These are phyloP conservation scores for Manis pentadactyla DNA, from an alignment of 2,797 vertebrate species.

Conservation along the genomic window DNA sequence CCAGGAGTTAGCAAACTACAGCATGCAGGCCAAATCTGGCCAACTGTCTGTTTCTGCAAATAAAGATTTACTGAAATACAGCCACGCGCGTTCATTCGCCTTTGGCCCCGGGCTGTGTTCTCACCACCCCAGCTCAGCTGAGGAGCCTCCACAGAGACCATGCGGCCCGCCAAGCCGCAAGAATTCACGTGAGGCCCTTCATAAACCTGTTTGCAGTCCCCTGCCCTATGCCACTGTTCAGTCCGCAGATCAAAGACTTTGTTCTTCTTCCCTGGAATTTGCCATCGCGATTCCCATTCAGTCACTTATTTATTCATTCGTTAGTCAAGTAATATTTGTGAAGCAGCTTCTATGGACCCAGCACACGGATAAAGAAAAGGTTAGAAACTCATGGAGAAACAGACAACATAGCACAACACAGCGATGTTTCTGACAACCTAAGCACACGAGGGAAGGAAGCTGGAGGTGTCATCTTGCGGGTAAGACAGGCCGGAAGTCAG, in stretches of 20 bases:
- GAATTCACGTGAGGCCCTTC: neutral
- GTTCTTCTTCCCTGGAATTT: neutral
- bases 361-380: neutral
- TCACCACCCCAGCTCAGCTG: neutral
- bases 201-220: neutral
- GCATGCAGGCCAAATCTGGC: neutral
- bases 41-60: neutral
- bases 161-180: neutral
- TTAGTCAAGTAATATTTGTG: neutral
- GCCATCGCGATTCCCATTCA: neutral
- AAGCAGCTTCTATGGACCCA: neutral
- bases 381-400: neutral
- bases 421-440: neutral
- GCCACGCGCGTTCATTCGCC: neutral
- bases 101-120: neutral
- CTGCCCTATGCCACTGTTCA: neutral
- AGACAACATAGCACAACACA: neutral
- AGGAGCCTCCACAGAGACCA: neutral
- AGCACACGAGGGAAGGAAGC: neutral
- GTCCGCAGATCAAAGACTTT: neutral
- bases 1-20: neutral
- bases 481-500: neutral
- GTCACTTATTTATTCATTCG: neutral
- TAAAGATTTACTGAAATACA: slow-evolving; percentile 55
- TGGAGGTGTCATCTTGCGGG: neutral